Evolutionary conservation across 2,888 invertebrate species (phyloP), one percentile per base, ranked within the genome.

Genomic region (Molanna angustata): DNA sequence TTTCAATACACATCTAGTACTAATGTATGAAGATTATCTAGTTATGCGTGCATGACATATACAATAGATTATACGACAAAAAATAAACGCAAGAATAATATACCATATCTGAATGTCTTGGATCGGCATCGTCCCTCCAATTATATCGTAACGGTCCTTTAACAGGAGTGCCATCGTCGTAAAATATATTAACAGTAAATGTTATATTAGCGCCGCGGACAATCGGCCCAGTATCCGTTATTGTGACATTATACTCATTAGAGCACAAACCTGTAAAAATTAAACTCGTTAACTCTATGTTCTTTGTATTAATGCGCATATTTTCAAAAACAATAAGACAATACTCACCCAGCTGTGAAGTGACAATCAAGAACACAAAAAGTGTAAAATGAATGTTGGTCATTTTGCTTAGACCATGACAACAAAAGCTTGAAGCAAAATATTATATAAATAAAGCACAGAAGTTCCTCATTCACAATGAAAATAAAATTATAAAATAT

Each of bases 171-270:
- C 47, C 42, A 22, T 17, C 17, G 9, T 40, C 33, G n/a, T 14
- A 69, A 27, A 68, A 70, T 18, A 88, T 69, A 57, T 76, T 75
- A 14, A 85, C 86, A 59, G 69, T 80, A 64, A 91, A 86, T 58
- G 83, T 84, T 35, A 90, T 77, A 46, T 80, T 83, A 3, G 85
- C 84, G 17, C 90, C 91, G 48, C 81, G 70, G 13, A 90, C 83
- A n/a, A 84, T 80, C 41, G 86, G 85, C 6, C 84, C 83, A 68
- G 86, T 79, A 57, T 79, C 79, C 9, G 72, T 71, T 57, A 90
- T 66, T 49, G 70, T 68, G 40, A 87, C 73, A 60, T 65, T 54
- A 60, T 72, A 74, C 35, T 62, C 62, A 21, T 55, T 56, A 43
- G n/a, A n/a, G n/a, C n/a, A n/a, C n/a, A n/a, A n/a, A n/a, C n/a